A percentile compares a stretch with the other conserved stretches of the same genome.
These are phyloP conservation scores for Erebia epiphron DNA, from an alignment of 2,888 invertebrate genomes.

Conservation along the genomic window DNA sequence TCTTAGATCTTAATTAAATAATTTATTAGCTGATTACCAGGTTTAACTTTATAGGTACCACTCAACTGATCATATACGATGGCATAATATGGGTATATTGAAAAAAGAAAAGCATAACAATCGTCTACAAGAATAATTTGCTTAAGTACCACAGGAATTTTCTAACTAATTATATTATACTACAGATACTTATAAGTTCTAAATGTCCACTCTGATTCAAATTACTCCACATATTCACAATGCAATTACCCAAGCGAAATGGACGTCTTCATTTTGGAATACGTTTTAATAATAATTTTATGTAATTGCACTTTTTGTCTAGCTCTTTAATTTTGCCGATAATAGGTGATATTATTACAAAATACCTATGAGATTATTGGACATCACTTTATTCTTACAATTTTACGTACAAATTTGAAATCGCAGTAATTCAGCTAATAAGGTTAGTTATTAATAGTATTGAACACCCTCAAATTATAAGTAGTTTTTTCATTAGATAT, in stretches of 20 bases:
- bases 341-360: conserved; percentile 49
- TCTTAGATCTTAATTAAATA: background rate
- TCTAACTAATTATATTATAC: conserved; percentile 28
- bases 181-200: conserved; percentile 27
- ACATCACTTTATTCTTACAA: conserved; percentile 40
- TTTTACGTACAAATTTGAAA: conserved; percentile 31
- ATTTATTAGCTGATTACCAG: background rate
- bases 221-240: conserved; percentile 39
- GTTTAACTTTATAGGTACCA: background rate
- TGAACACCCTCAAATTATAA: conserved; percentile 39
- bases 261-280: conserved; percentile 66
- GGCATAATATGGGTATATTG: conserved; percentile 5
- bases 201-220: conserved; percentile 47
- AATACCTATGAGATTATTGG: conserved; percentile 46
- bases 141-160: conserved; percentile 37
- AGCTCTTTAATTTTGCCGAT: conserved; percentile 58
- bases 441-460: conserved; percentile 38
- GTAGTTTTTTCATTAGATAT: conserved; percentile 5
- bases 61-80: conserved; percentile 20
- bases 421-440: conserved; percentile 38
- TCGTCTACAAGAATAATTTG: conserved; percentile 28
- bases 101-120: conserved; percentile 33
- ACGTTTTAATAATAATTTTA: conserved; percentile 55
- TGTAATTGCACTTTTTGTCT: conserved; percentile 76
- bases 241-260: conserved; percentile 67